Evolutionary conservation across 1,140 invertebrate genomes (phyloP), one percentile per base, ranked within the genome.

Genomic region (Harlomillsia oculata): DNA sequence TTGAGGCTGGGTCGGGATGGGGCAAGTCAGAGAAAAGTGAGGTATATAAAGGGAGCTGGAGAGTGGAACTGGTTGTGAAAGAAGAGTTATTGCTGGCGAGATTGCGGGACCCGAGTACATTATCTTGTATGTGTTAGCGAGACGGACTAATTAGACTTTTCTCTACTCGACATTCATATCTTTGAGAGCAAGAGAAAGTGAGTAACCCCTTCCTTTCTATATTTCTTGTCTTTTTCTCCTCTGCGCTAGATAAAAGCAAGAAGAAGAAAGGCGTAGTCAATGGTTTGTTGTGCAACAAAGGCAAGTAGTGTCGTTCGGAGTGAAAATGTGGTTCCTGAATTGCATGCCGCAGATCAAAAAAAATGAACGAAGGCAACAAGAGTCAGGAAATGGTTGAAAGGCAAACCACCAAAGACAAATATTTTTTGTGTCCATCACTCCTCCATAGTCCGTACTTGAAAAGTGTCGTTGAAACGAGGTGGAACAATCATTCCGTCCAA

Each of bases 61-160:
- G 28, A 16, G 25, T 20, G 29, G 40, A 23, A 28, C 20, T 13
- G 20, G 20, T 41, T 50, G 37, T 23, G 45, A 36, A 39, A 59
- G 44, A 53, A 59, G 56, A 49, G 46, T 48, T 49, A 55, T 60
- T 51, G 53, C 58, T 18, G 53, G 28, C 37, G 45, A 49, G 53
- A 49, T 54, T 55, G 49, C 32, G 49, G 53, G 25, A 37, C 25
- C 25, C 37, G 41, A 53, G 44, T 53, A 53, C 52, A 54, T 59
- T 59, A 59, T 59, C 57, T 59, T 59, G 57, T 59, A 53, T 53
- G 44, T 49, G 30, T 59, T 53, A 59, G 49, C 30, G 46, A 53
- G 51, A 52, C 40, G 51, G 51, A 54, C 58, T 60, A 60, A 60
- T 60, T 60, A 60, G 53, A 60, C 58, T 53, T 60, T 55, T 60